phyloP scores from a whole-genome alignment of 2,797 vertebrate genomes.

The Myiotriccus ornatus region DNA sequence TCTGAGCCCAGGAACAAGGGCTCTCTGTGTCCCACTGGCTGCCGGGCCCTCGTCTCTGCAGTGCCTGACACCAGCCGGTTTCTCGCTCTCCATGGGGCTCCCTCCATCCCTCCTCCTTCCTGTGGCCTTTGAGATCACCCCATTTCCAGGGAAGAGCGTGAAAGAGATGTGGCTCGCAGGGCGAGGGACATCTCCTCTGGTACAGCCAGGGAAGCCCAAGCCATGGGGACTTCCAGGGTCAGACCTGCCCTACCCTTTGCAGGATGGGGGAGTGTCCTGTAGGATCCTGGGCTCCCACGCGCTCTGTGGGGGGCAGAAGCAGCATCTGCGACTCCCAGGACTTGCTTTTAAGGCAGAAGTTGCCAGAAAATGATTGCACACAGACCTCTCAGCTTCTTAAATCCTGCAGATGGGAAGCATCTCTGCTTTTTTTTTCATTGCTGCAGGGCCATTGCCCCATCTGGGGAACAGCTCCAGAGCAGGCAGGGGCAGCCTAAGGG shows the following conservation, averaged over 20 bases:
- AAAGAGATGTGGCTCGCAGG: fast-evolving
- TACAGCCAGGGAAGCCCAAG: neutral
- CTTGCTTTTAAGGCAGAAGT: neutral
- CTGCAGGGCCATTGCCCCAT: neutral
- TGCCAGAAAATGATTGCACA: neutral
- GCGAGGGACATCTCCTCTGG: neutral
- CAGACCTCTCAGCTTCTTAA: neutral
- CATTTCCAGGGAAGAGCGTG: fast-evolving
- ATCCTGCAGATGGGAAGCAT: neutral
- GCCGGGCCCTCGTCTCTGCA: neutral
- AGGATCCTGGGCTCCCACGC: neutral
- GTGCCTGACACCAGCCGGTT: slow-evolving; percentile 17
- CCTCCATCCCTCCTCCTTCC: neutral
- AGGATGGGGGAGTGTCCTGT: neutral
- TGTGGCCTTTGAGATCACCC: neutral
- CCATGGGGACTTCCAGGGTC: neutral
- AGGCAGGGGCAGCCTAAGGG: neutral
- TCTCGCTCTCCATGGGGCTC: neutral
- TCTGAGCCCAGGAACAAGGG: slow-evolving; percentile 24
- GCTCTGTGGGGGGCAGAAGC: neutral
- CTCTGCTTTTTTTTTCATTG: neutral
- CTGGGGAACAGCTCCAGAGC: fast-evolving
- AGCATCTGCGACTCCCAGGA: neutral
- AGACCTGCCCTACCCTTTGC: fast-evolving
- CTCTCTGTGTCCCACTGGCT: neutral